phyloP scores from a whole-genome alignment of 1,140 invertebrate species.

The Stratiolaelaps scimitus region DNA sequence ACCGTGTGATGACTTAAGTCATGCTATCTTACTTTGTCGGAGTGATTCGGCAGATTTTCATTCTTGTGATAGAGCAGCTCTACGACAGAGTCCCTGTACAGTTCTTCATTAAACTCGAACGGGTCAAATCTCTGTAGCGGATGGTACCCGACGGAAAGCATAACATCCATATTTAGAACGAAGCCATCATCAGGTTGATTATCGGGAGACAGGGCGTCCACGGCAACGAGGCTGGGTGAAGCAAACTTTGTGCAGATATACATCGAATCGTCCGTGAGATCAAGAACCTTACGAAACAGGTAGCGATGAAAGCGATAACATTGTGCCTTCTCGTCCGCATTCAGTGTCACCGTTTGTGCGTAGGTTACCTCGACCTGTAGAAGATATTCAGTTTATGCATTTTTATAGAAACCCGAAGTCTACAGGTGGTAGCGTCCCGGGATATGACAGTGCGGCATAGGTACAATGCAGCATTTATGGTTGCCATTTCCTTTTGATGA shows the following conservation, averaged over 20 bases:
- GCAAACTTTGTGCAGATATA: background rate
- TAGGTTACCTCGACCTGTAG: background rate
- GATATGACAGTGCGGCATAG: too few relatives aligned
- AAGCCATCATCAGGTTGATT: background rate
- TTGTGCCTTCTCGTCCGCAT: background rate
- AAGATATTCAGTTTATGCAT: too few relatives aligned
- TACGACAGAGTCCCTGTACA: conserved; percentile 86
- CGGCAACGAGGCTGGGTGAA: background rate
- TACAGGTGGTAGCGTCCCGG: too few relatives aligned
- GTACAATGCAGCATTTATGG: too few relatives aligned
- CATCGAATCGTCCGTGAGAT: background rate
- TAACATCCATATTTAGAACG: background rate
- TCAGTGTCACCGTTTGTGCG: background rate
- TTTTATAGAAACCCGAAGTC: too few relatives aligned
- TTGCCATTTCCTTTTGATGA: too few relatives aligned
- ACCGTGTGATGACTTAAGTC: too few relatives aligned
- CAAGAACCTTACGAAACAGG: background rate
- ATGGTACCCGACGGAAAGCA: background rate
- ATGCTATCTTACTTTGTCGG: background rate
- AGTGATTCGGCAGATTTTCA: background rate
- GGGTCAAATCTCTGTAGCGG: conserved; percentile 33
- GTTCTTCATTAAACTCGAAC: conserved; percentile 61
- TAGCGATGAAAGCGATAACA: background rate
- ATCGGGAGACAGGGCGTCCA: background rate
- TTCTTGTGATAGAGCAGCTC: conserved; percentile 75